Evolutionary conservation across 2,888 invertebrate genomes (phyloP), one percentile per base, ranked within the genome.

Genomic region (Noctua pronuba): DNA sequence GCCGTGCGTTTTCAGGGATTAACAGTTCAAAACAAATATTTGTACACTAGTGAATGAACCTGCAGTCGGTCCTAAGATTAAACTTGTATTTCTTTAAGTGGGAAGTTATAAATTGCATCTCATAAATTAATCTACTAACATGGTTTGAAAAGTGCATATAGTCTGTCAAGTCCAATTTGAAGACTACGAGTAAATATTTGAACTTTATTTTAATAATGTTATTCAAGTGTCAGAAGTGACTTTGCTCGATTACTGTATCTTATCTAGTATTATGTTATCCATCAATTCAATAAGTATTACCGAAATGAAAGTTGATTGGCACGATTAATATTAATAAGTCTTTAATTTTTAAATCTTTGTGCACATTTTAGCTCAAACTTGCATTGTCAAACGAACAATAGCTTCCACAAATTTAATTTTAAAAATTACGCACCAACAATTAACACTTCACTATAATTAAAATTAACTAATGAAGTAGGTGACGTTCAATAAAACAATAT

Each of bases 101-200:
- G 67, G 38, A 67, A 69, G 68, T 72, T 49, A 75, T 85, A 73
- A 75, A 80, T 66, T 68, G 31, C 21, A 16, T 68, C 35, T 35
- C 65, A 66, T 85, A 75, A 68, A 83, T 71, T 16, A 71, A 21
- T 84, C 52, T n/a, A 44, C 44, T 7, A 4, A 28, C 18, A 13
- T 18, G 74, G 16, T 68, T 69, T 65, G 2, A 72, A 80, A 69
- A 46, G 58, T 31, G 49, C 49, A 18, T 67, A 46, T 67, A 64
- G 31, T 21, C 6, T 60, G 70, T 68, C 66, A 64, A 58, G 8
- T 69, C 21, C 8, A 65, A 65, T 85, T 71, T 71, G 38, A 38
- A 64, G 13, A 64, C 28, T 41, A 41, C 11, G 11, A 41, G 2
- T 41, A 41, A 0, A 8, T 38, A 10, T 38, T 6, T 6, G 58